Percentiles rank a stretch among this genome's conserved stretches.
phyloP scores from a whole-genome alignment of 2,888 invertebrate species.

The Biston betularia region DNA sequence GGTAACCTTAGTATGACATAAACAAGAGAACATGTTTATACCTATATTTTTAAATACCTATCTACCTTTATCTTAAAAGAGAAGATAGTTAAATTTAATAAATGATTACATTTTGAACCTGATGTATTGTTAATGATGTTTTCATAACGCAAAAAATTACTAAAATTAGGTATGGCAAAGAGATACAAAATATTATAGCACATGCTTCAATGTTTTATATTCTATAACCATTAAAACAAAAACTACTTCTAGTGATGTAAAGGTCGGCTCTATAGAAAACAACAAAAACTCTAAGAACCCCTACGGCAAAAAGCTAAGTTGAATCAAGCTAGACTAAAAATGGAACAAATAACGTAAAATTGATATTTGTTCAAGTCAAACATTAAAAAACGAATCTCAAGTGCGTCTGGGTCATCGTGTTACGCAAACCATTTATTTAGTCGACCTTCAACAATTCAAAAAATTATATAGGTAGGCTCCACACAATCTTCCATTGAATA shows the following conservation, averaged over 20 bases:
- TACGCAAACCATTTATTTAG: conserved; percentile 34
- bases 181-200: not conserved
- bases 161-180: no score
- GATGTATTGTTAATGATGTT: no score
- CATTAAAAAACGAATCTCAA: conserved; percentile 35
- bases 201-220: not conserved
- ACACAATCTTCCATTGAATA: conserved; percentile 19
- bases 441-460: conserved; percentile 31
- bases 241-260: not conserved
- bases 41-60: no score
- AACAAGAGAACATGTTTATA: no score
- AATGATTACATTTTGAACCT: no score
- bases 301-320: conserved; percentile 6
- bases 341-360: conserved; percentile 28
- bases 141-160: no score
- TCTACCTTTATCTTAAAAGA: no score
- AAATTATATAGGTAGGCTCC: conserved; percentile 21
- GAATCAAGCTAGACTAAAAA: conserved; percentile 17
- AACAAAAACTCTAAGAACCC: conserved; percentile 10
- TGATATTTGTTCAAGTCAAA: conserved; percentile 28
- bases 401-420: conserved; percentile 41
- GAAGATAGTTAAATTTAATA: no score
- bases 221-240: not conserved
- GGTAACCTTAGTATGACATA: not conserved
- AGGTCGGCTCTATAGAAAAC: conserved; percentile 17